A percentile compares a stretch with the other conserved stretches of the same genome.
phyloP scores from a whole-genome alignment of 2,888 invertebrate species.

The Clistopyga incitator region DNA sequence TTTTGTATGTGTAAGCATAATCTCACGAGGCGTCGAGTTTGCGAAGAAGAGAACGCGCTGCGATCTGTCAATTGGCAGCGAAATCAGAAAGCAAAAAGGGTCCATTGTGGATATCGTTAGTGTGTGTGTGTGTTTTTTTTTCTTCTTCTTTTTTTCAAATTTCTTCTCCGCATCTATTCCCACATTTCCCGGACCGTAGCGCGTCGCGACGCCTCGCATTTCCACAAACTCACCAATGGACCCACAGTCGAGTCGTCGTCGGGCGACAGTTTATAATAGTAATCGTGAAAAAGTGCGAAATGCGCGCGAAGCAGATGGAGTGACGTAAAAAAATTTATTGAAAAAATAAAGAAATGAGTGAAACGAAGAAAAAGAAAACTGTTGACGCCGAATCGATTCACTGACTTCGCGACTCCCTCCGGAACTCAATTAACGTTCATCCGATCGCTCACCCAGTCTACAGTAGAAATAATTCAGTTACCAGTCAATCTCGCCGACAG shows the following conservation, averaged over 20 bases:
- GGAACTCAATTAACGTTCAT: constrained; percentile 68
- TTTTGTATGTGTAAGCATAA: constrained; percentile 78
- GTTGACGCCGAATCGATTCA: constrained; percentile 59
- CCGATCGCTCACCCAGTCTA: constrained; percentile 64
- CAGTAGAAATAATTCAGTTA: constrained; percentile 66
- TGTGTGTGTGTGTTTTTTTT: too few relatives aligned
- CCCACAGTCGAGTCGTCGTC: constrained; percentile 63
- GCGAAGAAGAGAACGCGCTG: constrained; percentile 35
- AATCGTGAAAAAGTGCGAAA: constrained; percentile 22
- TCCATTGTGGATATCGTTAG: neutral
- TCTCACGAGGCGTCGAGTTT: constrained; percentile 71
- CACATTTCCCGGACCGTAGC: constrained; percentile 27
- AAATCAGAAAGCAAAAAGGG: constrained; percentile 16
- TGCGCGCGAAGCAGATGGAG: constrained; percentile 45
- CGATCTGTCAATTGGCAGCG: constrained; percentile 1
- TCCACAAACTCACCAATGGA: constrained; percentile 39
- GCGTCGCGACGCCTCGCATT: constrained; percentile 43
- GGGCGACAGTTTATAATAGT: constrained; percentile 47
- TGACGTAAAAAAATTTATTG: constrained; percentile 27
- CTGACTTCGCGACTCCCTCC: constrained; percentile 67
- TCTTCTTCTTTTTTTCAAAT: constrained; percentile 24
- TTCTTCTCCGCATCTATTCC: neutral
- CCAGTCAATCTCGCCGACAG: constrained; percentile 62
- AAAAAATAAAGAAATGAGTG: constrained; percentile 19
- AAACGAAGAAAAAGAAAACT: constrained; percentile 22